These are phyloP conservation scores for Cryptocephalus primarius DNA, from an alignment of 2,888 invertebrate genomes.

Conservation along the genomic window DNA sequence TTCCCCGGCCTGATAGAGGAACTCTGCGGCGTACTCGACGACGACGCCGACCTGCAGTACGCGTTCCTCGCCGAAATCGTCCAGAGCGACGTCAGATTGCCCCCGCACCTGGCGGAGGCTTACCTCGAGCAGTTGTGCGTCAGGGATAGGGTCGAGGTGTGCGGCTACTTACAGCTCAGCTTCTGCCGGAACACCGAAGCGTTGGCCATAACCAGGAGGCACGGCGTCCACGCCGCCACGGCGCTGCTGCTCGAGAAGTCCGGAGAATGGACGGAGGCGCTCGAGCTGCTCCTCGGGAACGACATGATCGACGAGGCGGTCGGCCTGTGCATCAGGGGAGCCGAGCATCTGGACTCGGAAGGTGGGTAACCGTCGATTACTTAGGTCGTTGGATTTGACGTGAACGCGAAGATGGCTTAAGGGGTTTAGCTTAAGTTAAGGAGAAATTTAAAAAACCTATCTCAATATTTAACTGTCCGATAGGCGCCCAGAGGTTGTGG, in stretches of 20 bases:
- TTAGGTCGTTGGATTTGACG: no score
- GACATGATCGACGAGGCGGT: slow-evolving; percentile 30
- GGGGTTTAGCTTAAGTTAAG: no score
- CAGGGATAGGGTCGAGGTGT: slow-evolving; percentile 43
- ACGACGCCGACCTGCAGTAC: slow-evolving; percentile 39
- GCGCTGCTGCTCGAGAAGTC: slow-evolving; percentile 65
- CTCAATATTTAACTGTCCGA: no score
- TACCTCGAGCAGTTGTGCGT: slow-evolving; percentile 54
- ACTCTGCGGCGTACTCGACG: slow-evolving; percentile 37
- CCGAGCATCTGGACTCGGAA: slow-evolving; percentile 34
- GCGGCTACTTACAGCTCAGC: slow-evolving; percentile 31
- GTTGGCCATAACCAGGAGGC: slow-evolving; percentile 49
- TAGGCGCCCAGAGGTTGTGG: slow-evolving; percentile 41
- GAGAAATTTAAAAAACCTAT: no score
- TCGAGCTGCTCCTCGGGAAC: slow-evolving; percentile 47
- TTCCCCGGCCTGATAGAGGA: slow-evolving; percentile 39
- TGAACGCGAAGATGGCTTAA: no score
- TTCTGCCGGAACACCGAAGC: slow-evolving; percentile 54
- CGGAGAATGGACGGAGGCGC: slow-evolving; percentile 62
- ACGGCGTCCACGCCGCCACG: slow-evolving; percentile 52
- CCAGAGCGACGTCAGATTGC: slow-evolving; percentile 31
- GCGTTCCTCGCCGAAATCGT: slow-evolving; percentile 48
- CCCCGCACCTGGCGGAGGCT: slow-evolving; percentile 43
- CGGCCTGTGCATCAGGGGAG: slow-evolving; percentile 38
- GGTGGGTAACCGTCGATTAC: slow-evolving; percentile 10